Evolutionary conservation across 2,797 vertebrate species (phyloP).

Genomic region (Ispidina lecontei): DNA sequence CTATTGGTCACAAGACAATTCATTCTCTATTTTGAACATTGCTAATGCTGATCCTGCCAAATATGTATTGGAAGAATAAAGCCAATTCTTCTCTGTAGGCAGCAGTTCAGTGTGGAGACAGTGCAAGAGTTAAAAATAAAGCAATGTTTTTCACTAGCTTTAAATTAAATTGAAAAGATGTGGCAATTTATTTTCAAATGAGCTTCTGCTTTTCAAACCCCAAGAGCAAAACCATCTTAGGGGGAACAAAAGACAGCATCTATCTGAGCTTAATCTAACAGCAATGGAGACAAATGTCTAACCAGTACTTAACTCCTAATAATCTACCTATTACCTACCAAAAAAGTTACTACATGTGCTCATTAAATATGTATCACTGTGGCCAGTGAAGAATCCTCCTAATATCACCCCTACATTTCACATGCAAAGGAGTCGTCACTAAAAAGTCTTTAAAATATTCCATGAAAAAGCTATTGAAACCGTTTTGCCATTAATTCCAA

Average conservation of each 20-base stretch:
- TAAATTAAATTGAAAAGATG: not conserved
- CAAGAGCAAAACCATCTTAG: conserved; percentile 19
- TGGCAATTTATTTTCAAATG: conserved; percentile 18
- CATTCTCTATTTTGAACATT: not conserved
- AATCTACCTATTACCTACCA: not conserved
- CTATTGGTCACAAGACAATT: not conserved
- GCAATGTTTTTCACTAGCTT: not conserved
- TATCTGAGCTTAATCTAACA: not conserved
- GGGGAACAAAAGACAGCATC: not conserved
- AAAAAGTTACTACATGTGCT: not conserved
- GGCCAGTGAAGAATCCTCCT: not conserved
- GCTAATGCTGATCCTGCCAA: not conserved
- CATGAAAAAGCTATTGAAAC: not conserved
- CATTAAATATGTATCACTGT: not conserved
- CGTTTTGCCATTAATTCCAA: not conserved
- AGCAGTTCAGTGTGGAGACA: not conserved
- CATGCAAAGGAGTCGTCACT: not conserved
- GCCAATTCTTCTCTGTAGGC: not conserved
- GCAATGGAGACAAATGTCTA: not conserved
- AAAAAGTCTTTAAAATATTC: not conserved
- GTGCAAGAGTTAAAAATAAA: not conserved
- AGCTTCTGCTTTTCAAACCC: conserved; percentile 28
- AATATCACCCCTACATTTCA: not conserved
- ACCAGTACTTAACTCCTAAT: not conserved
- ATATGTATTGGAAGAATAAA: not conserved